phyloP scores from a whole-genome alignment of 2,113 vertebrate genomes.

The Siniperca chuatsi region DNA sequence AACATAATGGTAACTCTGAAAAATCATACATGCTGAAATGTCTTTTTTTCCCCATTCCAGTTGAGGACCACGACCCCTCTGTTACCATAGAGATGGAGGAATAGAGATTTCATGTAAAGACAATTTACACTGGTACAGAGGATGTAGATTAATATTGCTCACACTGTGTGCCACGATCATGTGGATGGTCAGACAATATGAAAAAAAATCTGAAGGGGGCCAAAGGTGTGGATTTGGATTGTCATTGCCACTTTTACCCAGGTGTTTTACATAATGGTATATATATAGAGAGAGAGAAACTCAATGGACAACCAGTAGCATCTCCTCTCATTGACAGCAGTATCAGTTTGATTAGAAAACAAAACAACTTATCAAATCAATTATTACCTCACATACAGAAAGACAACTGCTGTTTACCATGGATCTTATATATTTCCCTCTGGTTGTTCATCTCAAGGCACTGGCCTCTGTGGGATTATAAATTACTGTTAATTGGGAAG shows the following conservation, averaged over 20 bases:
- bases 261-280: slow-evolving; percentile 35
- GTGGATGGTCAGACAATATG: slow-evolving; percentile 37
- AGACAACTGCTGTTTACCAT: not conserved
- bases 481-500: slow-evolving; percentile 27
- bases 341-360: slow-evolving; percentile 23
- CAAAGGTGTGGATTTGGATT: slow-evolving; percentile 54
- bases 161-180: slow-evolving; percentile 25
- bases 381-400: slow-evolving; percentile 17
- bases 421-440: not conserved
- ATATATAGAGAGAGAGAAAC: slow-evolving; percentile 6
- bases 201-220: slow-evolving; percentile 38
- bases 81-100: slow-evolving; percentile 84
- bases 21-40: not conserved
- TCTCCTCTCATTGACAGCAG: slow-evolving; percentile 20
- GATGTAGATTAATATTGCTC: slow-evolving; percentile 28
- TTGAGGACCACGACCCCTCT: slow-evolving; percentile 75
- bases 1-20: not conserved
- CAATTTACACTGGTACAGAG: slow-evolving; percentile 29
- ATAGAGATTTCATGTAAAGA: slow-evolving; percentile 45
- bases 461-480: slow-evolving; percentile 18
- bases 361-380: not conserved
- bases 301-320: slow-evolving; percentile 24
- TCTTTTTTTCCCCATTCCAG: slow-evolving; percentile 64
- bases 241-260: slow-evolving; percentile 38
- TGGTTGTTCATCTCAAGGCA: slow-evolving; percentile 43